These are phyloP conservation scores for Drosophila pallidifrons DNA, from an alignment of 1,140 invertebrate species.

Conservation along the genomic window DNA sequence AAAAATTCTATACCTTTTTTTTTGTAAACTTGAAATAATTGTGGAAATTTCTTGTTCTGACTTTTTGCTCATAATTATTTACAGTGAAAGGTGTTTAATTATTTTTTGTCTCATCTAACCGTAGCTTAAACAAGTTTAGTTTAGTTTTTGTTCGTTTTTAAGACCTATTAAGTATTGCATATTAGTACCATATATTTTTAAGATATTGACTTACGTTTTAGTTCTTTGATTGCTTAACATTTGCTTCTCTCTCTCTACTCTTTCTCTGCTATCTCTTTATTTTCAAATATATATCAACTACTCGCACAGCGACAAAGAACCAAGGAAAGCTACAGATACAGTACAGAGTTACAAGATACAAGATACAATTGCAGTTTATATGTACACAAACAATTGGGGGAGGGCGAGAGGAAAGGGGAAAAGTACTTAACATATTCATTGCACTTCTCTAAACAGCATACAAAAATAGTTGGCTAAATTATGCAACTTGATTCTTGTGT, in stretches of 20 bases:
- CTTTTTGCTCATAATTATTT: slow-evolving; percentile 17
- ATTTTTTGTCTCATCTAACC: slow-evolving; percentile 12
- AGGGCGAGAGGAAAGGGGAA: not conserved
- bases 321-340: slow-evolving; percentile 43
- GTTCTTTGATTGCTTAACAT: slow-evolving; percentile 79
- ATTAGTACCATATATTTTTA: slow-evolving; percentile 55
- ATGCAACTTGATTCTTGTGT: slow-evolving; percentile 30
- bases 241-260: slow-evolving; percentile 13
- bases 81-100: slow-evolving; percentile 15
- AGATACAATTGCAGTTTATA: slow-evolving; percentile 14
- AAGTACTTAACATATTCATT: slow-evolving; percentile 49
- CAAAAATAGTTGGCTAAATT: slow-evolving; percentile 59
- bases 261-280: not conserved
- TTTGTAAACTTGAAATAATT: not conserved
- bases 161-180: slow-evolving; percentile 46
- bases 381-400: slow-evolving; percentile 41
- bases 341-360: slow-evolving; percentile 7
- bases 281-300: slow-evolving; percentile 34
- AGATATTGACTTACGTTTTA: slow-evolving; percentile 74
- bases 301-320: slow-evolving; percentile 60
- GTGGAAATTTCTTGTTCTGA: not conserved
- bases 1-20: not conserved
- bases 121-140: slow-evolving; percentile 10
- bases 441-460: slow-evolving; percentile 57
- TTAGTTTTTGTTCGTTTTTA: slow-evolving; percentile 36